Base-by-base conservation (phyloP, 2,888 invertebrate genomes). In the Petrolisthes cinctipes region DNA sequence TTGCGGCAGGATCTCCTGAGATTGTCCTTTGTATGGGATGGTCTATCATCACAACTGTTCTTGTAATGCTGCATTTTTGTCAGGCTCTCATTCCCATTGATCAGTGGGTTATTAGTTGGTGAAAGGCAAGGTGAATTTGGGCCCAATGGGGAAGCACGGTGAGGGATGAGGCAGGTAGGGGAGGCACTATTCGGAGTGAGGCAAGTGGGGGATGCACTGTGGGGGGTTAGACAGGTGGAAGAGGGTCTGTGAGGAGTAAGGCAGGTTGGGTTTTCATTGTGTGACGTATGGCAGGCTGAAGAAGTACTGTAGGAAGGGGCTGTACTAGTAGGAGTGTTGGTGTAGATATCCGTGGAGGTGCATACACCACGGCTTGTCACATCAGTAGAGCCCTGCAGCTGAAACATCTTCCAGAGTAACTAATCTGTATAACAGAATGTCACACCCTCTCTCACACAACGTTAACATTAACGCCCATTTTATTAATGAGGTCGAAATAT, bases 291-390 rank as follows among this genome's bases (percentile, higher is more conserved):
- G 37, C 37, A 37, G 37, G 37, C 37, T 37, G 37, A 37, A 37
- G 37, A 37, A 37, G 37, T 37, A 37, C 1, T 37, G 37, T 4
- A 37, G 76, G 76, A 9, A 17, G 11, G 76, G 9, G 76, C 2
- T 14, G 76, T 23, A 9, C 37, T 17, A 53, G 61, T 37, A 75
- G 73, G 53, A 11, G 66, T 14, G 54, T 37, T 23, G 56, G 85
- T 86, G 81, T 75, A 68, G 81, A 23, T 56, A 17, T 17, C 11
- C 9, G 61, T 76, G 76, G 82, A 68, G 61, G 88, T 88, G n/a
- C 85, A 78, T 23, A 88, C 88, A 53, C 88, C 88, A 4, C 88
- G 84, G 75, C 88, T 88, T 66, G 85, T 85, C n/a, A 88, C 88
- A 78, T 82, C 88, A n/a, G 85, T 82, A 68, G 88, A 56, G n/a